Conservation (phyloP, 2,113 vertebrate genomes). For the Columba livia region DNA sequence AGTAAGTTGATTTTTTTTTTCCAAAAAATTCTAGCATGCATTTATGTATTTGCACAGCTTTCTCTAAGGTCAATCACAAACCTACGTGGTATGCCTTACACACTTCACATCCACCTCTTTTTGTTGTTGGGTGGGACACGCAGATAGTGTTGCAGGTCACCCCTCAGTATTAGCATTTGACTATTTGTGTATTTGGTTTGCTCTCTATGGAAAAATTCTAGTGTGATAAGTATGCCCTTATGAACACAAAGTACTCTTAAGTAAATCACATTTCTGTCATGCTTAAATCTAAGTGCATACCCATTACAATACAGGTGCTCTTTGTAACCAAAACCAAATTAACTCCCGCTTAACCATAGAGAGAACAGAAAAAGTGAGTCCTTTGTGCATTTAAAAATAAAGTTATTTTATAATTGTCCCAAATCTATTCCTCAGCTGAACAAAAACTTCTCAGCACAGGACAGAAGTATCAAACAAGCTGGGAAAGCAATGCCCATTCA, state of each 20-base stretch:
- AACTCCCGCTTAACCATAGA: background rate
- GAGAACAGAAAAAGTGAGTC: background rate
- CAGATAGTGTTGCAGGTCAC: background rate
- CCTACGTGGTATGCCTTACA: background rate
- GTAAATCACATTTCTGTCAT: background rate
- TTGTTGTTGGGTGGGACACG: background rate
- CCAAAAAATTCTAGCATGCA: background rate
- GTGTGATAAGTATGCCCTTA: background rate
- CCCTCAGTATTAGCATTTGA: background rate
- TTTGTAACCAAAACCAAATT: background rate
- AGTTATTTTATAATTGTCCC: background rate
- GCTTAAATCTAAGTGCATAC: background rate
- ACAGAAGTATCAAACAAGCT: background rate
- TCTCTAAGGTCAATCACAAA: background rate
- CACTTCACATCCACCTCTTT: background rate
- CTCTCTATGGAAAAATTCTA: background rate
- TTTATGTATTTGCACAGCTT: background rate
- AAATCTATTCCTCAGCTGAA: background rate
- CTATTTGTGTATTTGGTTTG: background rate
- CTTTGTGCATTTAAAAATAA: background rate
- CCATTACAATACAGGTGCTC: background rate
- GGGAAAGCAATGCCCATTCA: background rate
- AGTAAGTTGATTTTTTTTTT: background rate
- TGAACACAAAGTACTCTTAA: background rate
- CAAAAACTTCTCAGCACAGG: background rate